Base-by-base conservation (phyloP, 2,113 vertebrate genomes). In the Channa argus region DNA sequence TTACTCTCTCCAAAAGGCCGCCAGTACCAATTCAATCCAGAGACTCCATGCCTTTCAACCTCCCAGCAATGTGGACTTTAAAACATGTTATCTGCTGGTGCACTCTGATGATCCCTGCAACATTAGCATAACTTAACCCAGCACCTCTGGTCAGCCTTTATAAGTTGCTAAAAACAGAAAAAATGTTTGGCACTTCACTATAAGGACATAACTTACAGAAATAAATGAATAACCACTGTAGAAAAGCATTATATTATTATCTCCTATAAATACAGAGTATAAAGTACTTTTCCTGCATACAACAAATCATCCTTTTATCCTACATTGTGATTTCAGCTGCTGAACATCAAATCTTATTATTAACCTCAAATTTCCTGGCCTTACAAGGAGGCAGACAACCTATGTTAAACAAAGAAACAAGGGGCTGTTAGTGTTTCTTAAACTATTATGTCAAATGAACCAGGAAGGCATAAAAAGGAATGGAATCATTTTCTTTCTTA, bases 131-230 rank as follows among this genome's bases (percentile, higher is more conserved):
- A 74, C 65, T 71, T 82, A 86, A 77, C 51, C 81, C 15, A 36
- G 67, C 81, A 88, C 88, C 88, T 85, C 87, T 77, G 80, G 86
- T 83, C 86, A 83, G 85, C 79, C 75, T 87, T 86, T 84, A 83
- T 54, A 86, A 83, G 59, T 79, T 76, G 46, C 46, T 52, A 84
- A 69, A 83, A 61, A 85, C 69, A 52, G 74, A 77, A 52, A 70
- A 34, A 60, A 38, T 61, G 59, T 50, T 73, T 68, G 38, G 65
- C 61, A 74, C 70, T 75, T 53, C 6, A 73, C 52, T 14, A 38
- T 43, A 12, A n/a, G 60, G 53, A 67, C 68, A 53, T 24, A 71
- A 74, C 39, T 37, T 2, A n/a, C 24, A 72, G 55, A 76, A 45
- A 43, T 45, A 56, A 9, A 5, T 49, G 55, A 58, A 45, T 38